Evolutionary conservation across 2,888 invertebrate species (phyloP).

Genomic region (Luperina testacea): DNA sequence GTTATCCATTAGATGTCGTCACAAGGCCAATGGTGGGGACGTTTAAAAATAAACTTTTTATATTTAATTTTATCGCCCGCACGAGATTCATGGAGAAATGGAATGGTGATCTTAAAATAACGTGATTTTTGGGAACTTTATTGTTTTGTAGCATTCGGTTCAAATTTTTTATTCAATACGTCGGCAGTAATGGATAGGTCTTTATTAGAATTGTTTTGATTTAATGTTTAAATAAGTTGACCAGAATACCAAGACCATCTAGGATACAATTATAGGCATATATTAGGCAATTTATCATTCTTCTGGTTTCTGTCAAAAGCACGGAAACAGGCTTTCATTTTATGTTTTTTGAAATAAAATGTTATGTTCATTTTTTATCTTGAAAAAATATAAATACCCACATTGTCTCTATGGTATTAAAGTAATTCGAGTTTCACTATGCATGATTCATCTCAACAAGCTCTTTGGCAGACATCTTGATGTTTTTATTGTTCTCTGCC

Average conservation of each 20-base stretch:
- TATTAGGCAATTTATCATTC: neutral
- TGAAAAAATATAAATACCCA: neutral
- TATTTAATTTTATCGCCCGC: constrained; percentile 47
- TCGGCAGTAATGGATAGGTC: neutral
- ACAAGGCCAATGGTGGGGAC: constrained; percentile 63
- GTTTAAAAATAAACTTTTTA: constrained; percentile 53
- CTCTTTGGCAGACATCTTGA: constrained; percentile 51
- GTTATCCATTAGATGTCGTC: constrained; percentile 54
- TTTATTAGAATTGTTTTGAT: neutral
- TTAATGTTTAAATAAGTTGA: neutral
- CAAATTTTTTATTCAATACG: neutral
- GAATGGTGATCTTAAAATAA: constrained; percentile 51
- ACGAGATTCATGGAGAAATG: constrained; percentile 51
- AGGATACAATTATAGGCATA: too few species aligned
- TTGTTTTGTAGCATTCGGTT: constrained; percentile 14
- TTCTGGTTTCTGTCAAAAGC: neutral
- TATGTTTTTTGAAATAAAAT: neutral
- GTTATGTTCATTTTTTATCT: neutral
- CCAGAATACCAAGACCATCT: neutral
- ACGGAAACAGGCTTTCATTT: too few species aligned
- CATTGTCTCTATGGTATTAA: constrained; percentile 1
- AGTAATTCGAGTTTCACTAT: constrained; percentile 29
- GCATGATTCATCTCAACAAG: constrained; percentile 19
- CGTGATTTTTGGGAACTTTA: constrained; percentile 2
- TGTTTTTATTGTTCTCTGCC: constrained; percentile 39